Evolutionary conservation across 2,113 vertebrate species (phyloP).

Genomic region (Calidris pygmaea): DNA sequence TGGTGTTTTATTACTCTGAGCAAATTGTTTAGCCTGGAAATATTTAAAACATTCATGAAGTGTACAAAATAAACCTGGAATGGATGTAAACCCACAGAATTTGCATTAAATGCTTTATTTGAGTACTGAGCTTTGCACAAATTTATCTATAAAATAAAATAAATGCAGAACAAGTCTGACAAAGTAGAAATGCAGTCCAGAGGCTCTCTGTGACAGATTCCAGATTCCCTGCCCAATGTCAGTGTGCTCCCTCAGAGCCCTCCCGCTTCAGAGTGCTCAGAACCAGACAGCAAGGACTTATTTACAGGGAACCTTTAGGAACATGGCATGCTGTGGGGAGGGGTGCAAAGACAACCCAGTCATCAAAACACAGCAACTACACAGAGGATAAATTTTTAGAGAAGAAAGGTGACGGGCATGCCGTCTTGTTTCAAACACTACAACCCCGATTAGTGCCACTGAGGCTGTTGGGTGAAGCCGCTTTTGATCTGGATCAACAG

Average conservation of each 20-base stretch:
- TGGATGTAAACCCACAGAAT: neutral
- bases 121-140: neutral
- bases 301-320: neutral
- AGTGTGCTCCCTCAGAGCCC: neutral
- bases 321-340: neutral
- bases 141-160: neutral
- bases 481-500: neutral
- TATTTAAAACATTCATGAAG: neutral
- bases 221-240: neutral
- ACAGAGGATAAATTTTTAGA: neutral
- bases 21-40: neutral
- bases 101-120: neutral
- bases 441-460: neutral
- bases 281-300: neutral
- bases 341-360: neutral
- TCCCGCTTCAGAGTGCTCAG: neutral
- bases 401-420: neutral
- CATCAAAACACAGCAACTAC: neutral
- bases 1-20: neutral
- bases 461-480: neutral
- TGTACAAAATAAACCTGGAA: neutral
- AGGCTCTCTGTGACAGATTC: neutral
- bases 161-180: neutral
- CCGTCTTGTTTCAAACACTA: neutral
- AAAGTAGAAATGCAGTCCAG: neutral